A percentile compares a stretch with the other conserved stretches of the same genome.
These are phyloP conservation scores for Xestia xanthographa DNA, from an alignment of 2,888 invertebrate species.

Conservation along the genomic window DNA sequence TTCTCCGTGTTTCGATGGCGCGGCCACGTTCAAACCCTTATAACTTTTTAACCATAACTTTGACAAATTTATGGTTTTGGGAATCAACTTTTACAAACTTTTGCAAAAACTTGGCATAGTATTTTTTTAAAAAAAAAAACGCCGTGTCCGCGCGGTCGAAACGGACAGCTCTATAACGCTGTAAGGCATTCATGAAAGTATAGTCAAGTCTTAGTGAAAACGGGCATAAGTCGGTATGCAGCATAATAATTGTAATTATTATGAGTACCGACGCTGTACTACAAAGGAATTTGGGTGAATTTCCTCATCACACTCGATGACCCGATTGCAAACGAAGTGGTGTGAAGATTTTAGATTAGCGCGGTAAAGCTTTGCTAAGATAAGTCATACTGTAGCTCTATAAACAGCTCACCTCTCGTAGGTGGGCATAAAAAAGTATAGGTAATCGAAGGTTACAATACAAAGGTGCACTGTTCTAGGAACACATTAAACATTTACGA, in stretches of 20 bases:
- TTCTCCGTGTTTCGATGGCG: no score
- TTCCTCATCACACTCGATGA: background rate
- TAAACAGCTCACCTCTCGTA: background rate
- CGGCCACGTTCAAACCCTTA: no score
- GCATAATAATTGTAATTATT: background rate
- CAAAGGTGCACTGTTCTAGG: background rate
- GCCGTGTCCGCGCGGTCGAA: no score
- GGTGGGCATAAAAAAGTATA: background rate
- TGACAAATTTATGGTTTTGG: no score
- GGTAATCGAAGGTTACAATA: background rate
- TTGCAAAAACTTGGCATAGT: no score
- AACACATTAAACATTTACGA: constrained; percentile 10
- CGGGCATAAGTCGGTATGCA: background rate
- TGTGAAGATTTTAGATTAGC: background rate
- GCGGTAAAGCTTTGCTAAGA: background rate
- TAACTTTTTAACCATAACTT: no score
- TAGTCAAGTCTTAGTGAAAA: background rate
- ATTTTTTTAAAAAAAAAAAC: no score
- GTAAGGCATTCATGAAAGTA: background rate
- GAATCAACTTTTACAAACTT: no score
- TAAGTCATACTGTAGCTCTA: background rate
- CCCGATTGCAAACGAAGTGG: background rate
- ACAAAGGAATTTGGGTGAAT: background rate
- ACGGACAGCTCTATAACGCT: no score
- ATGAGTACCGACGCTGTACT: background rate